Evolutionary conservation across 2,888 invertebrate species (phyloP).

Genomic region (Torymus aiolomorphi): DNA sequence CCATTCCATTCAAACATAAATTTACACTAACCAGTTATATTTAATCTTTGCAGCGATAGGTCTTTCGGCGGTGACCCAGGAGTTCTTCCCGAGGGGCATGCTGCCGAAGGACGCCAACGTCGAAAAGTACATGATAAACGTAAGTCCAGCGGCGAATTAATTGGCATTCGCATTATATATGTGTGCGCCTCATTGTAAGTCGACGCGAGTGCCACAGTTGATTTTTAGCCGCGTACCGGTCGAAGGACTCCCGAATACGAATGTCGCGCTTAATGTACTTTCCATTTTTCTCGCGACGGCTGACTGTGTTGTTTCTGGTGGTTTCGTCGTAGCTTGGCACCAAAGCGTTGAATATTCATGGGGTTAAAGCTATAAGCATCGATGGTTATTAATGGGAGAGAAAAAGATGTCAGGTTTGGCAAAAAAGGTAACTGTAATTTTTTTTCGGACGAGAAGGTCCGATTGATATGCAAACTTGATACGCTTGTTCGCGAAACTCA

Average conservation of each 20-base stretch:
- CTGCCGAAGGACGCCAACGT: constrained; percentile 70
- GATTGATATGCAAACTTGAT: too few relatives aligned
- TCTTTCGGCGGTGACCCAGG: constrained; percentile 54
- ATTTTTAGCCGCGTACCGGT: background rate
- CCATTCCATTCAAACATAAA: background rate
- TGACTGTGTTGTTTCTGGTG: background rate
- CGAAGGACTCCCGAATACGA: constrained; percentile 37
- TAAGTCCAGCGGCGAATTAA: constrained; percentile 65
- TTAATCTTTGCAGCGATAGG: constrained; percentile 69
- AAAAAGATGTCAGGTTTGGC: background rate
- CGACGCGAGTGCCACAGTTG: background rate
- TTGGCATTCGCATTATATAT: constrained; percentile 18
- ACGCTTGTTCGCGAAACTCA: too few relatives aligned
- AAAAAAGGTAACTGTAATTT: too few relatives aligned
- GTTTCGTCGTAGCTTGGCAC: too few relatives aligned
- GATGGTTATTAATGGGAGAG: too few relatives aligned
- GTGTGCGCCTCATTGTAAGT: constrained; percentile 36
- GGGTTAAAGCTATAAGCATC: too few relatives aligned
- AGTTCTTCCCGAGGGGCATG: constrained; percentile 64
- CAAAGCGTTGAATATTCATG: too few relatives aligned
- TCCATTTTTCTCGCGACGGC: constrained; percentile 23
- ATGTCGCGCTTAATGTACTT: constrained; percentile 34
- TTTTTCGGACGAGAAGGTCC: too few relatives aligned
- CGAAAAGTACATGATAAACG: constrained; percentile 74
- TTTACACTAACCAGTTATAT: constrained; percentile 11